Evolutionary conservation across 2,113 vertebrate genomes (phyloP), one percentile per base, ranked within the genome.

Genomic region (Otolemur garnettii): DNA sequence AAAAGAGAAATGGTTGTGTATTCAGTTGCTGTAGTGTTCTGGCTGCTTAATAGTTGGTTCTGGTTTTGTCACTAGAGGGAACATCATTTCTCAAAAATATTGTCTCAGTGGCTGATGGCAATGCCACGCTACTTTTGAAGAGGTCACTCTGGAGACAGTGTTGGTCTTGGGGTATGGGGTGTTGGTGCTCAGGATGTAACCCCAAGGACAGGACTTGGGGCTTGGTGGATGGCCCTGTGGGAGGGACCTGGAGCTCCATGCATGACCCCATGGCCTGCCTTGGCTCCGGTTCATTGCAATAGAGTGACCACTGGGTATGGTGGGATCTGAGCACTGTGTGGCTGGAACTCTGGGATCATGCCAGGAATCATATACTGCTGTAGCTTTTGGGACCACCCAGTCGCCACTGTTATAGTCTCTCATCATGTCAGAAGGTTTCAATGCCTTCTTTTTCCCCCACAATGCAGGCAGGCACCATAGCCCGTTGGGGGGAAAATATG

Each of bases 401-500:
- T 45, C 45, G 7, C 45, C 45, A 45, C 45, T 45, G 45, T 45
- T 45, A 45, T 7, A 45, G 45, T 45, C 45, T 45, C 45, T 7
- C 45, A 4, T 7, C 7, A 7, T 7, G 7, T 45, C 45, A 45
- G 45, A 45, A 99, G 99, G 99, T 99, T 98, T 98, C 99, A 26
- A 98, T 99, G 97, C 99, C 99, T 3, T 99, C 99, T 0, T 98
- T 99, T 94, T 99, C 99, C 15, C 99, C 99, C 45, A 99, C 99
- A 0, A 99, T 99, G 99, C 99, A 99, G 98, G 99, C 99, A 78
- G 99, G 99, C 97, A 99, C 99, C 5, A 99, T 99, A 14, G 97
- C 99, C 0, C 99, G 99, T 87, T 99, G 99, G 99, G 99, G 99
- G 93, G 99, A 99, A 98, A 99, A n/a, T n/a, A 99, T 94, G 99